These are phyloP conservation scores for Aphaenogaster rudis DNA, from an alignment of 1,140 invertebrate species.

Conservation along the genomic window DNA sequence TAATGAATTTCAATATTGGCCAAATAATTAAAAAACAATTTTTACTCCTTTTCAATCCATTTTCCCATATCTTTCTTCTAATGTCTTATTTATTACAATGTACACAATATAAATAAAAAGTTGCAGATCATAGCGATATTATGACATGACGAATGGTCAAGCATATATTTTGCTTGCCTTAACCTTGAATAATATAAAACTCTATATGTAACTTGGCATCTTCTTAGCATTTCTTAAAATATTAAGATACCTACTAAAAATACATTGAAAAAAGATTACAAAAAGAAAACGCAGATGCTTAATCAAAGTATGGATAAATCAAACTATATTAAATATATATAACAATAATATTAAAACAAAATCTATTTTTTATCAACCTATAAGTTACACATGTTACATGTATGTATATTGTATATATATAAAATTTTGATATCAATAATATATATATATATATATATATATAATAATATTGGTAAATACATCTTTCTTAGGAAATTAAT, in stretches of 20 bases:
- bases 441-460: neutral
- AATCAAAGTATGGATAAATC: neutral
- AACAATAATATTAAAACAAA: neutral
- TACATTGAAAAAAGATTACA: neutral
- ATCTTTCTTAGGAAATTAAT: neutral
- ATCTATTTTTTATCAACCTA: neutral
- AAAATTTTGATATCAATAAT: neutral
- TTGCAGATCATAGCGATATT: neutral
- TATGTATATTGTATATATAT: neutral
- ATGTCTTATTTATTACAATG: neutral
- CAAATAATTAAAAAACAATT: neutral
- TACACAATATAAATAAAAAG: neutral
- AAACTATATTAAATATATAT: neutral
- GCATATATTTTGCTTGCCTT: conserved; percentile 1
- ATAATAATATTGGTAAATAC: neutral
- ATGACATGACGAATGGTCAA: neutral
- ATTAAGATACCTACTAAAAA: neutral
- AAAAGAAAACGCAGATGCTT: neutral
- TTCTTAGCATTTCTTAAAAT: neutral
- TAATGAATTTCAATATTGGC: neutral
- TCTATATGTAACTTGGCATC: neutral
- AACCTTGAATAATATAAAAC: conserved; percentile 8
- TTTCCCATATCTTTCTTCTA: neutral
- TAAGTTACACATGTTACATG: neutral
- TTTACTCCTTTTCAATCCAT: neutral